Evolutionary conservation across 2,888 invertebrate genomes (phyloP).

Genomic region (Capitulum mitella): DNA sequence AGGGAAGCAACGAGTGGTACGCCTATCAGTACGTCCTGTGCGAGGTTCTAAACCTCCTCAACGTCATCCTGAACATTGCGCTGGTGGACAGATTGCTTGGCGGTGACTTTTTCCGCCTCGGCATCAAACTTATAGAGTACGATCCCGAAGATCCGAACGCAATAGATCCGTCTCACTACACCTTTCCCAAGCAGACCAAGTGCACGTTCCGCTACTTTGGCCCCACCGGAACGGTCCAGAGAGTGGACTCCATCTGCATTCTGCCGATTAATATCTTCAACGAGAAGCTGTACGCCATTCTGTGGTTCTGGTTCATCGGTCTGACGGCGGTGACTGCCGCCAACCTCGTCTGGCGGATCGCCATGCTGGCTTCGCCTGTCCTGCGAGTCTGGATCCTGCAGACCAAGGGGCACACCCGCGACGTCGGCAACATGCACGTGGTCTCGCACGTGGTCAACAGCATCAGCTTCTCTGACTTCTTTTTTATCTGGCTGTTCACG

Average conservation of each 20-base stretch:
- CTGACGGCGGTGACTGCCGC: neutral
- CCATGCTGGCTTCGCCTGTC: neutral
- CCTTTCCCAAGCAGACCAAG: conserved; percentile 19
- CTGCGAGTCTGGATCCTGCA: conserved; percentile 12
- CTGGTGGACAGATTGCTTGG: neutral
- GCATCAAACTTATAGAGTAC: neutral
- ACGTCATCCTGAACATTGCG: neutral
- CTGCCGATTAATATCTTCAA: conserved; percentile 18
- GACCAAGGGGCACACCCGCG: neutral
- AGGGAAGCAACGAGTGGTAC: conserved; percentile 40
- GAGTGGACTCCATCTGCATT: neutral
- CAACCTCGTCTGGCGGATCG: neutral
- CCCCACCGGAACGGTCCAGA: neutral
- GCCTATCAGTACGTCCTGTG: conserved; percentile 46
- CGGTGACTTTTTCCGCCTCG: neutral
- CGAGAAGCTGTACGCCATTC: conserved; percentile 4
- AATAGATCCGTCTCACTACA: conserved; percentile 1
- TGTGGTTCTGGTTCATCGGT: conserved; percentile 3
- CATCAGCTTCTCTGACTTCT: conserved; percentile 14
- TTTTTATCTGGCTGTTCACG: conserved; percentile 4
- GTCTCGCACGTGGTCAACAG: neutral
- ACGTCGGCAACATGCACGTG: conserved; percentile 6
- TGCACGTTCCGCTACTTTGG: neutral
- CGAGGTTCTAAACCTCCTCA: conserved; percentile 29
- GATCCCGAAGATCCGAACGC: neutral